Base-by-base conservation (phyloP, 1,140 invertebrate genomes). In the Paralvinella palmiformis region DNA sequence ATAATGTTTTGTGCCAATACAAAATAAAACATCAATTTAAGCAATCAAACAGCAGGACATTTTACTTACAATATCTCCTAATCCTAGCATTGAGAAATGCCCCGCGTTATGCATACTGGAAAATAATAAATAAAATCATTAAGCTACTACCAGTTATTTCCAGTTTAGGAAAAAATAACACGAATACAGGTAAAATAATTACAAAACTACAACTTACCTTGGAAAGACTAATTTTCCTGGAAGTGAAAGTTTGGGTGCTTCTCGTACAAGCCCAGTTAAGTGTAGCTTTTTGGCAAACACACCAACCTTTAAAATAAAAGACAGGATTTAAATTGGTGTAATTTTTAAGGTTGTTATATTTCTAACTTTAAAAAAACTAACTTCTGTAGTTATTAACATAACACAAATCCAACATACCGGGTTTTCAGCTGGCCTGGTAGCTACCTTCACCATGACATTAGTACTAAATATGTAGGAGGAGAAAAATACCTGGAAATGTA, bases 391-490 rank as follows among this genome's bases (percentile, higher is more conserved):
- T n/a, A n/a, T 52, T 22, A 10, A 52, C n/a, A n/a, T 27, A 22
- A 52, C 15, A 52, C 24, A 29, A 1, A n/a, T 2, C 24, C 27
- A 50, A 72, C 77, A 71, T 73, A 96, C 92, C 17, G 94, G 94
- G 84, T 98, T 98, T 73, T 98, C 94, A 36, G 94, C 94, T 52
- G 93, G 91, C 76, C 93, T 82, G 35, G 89, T 92, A 41, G 90
- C 90, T 57, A 91, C 89, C 84, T 96, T 96, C 62, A 98, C 94
- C 95, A 98, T 98, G 60, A 98, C 93, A 77, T 98, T 98, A 73
- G 94, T 92, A 82, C 92, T 97, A 84, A 97, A 98, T 75, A 98
- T 94, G 76, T 96, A 97, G 0, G 93, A 95, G 4, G 94, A 96
- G 84, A 97, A 97, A 82, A 98, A 97, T 27, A 97, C 83, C 82